These are phyloP conservation scores for Vespertilio murinus DNA, from an alignment of 2,797 vertebrate species.

Conservation along the genomic window DNA sequence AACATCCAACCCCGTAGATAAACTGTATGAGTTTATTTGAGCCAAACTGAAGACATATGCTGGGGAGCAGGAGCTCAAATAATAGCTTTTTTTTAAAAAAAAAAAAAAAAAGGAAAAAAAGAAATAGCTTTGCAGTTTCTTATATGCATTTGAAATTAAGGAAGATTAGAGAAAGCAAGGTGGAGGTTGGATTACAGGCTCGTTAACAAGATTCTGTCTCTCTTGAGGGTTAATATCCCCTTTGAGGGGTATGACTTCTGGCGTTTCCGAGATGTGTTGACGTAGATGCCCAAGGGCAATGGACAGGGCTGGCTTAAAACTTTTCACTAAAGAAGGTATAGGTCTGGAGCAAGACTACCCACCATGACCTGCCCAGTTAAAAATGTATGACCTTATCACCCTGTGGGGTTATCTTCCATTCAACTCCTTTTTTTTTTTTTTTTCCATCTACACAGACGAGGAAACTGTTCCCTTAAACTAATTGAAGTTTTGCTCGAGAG, in stretches of 20 bases:
- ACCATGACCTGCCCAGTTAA: background rate
- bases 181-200: background rate
- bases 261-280: background rate
- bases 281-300: background rate
- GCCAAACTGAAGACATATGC: background rate
- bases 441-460: background rate
- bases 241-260: background rate
- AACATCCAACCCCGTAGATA: background rate
- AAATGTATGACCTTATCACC: background rate
- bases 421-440: background rate
- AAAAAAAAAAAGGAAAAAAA: no score
- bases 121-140: background rate
- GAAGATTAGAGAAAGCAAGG: background rate
- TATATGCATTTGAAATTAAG: background rate
- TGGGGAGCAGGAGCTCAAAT: background rate
- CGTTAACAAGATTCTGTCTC: background rate
- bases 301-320: background rate
- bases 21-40: background rate
- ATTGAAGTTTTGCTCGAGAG: conserved; percentile 29
- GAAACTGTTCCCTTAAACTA: background rate
- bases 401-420: background rate
- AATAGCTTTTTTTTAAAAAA: no score
- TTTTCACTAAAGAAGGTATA: background rate
- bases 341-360: background rate
- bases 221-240: background rate